Base-by-base conservation (phyloP, 2,113 vertebrate species). In the Pyrgilauda ruficollis region DNA sequence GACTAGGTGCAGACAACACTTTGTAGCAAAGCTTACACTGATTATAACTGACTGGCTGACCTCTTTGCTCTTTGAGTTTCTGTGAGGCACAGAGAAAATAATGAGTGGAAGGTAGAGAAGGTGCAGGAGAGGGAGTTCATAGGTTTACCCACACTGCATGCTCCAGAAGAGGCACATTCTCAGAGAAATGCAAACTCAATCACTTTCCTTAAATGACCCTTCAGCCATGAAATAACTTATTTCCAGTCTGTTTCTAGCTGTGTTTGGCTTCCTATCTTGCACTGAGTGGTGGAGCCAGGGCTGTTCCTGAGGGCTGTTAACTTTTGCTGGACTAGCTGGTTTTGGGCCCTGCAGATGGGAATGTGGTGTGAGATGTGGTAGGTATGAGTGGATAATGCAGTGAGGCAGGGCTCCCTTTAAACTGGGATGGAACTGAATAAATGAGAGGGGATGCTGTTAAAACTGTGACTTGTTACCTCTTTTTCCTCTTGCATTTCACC, bases 401-500 rank as follows among this genome's bases (percentile, higher is more conserved):
- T 33, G 53, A 85, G 72, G 33, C 46, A 83, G 46, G 41, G 28
- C 23, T 68, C 15, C 24, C 39, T 96, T 89, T 95, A 93, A 92
- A 92, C 11, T 96, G 82, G 69, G 78, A 63, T 18, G 55, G 35
- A 96, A 44, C 37, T 90, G 80, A 95, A 96, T 81, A 96, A 95
- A 88, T 87, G 73, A 87, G 39, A 67, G 52, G 37, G 61, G 96
- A 94, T 74, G 41, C 13, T 96, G 68, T 89, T 93, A 89, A 95
- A 96, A 94, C 55, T 84, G 55, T 74, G 52, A 46, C 21, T 83
- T 93, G 46, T 88, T 72, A 89, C 85, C 86, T 96, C 77, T 81
- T 97, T 97, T 96, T 96, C n/a, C n/a, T 62, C 30, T 58, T 76
- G 30, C 24, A 77, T 96, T 95, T 94, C 82, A 68, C 37, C 50